phyloP scores from a whole-genome alignment of 2,888 invertebrate species.

The Parapristionchus giblindavisi region DNA sequence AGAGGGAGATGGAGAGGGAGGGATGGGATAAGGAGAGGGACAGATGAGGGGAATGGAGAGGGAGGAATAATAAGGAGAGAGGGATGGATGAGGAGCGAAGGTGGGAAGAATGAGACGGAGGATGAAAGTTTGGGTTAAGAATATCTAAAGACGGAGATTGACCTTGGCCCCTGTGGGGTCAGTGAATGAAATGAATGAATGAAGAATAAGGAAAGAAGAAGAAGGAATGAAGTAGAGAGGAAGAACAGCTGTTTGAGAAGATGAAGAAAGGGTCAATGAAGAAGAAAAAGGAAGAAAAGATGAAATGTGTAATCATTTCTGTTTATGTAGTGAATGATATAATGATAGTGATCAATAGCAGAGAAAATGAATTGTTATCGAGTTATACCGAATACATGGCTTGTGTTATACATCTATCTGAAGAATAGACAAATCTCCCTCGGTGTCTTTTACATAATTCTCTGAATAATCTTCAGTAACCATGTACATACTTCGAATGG shows the following conservation, averaged over 20 bases:
- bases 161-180: constrained; percentile 3
- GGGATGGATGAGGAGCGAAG: not conserved
- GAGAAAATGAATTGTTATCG: no score
- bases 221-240: constrained; percentile 1
- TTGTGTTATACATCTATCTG: no score
- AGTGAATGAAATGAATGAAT: not conserved
- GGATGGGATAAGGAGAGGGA: constrained; percentile 7
- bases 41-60: constrained; percentile 2
- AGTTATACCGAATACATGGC: no score
- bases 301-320: no score
- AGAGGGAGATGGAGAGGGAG: not conserved
- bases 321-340: no score
- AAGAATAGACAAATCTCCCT: no score
- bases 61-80: not conserved
- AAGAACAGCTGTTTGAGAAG: constrained; percentile 15
- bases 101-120: not conserved
- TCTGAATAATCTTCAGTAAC: no score
- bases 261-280: no score
- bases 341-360: no score
- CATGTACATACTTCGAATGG: no score
- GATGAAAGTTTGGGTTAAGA: not conserved
- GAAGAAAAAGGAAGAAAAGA: constrained; percentile 7
- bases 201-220: constrained; percentile 11
- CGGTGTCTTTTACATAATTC: no score
- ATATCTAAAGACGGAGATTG: not conserved